Base-by-base conservation (phyloP, 2,797 vertebrate genomes). In the Chanos chanos region DNA sequence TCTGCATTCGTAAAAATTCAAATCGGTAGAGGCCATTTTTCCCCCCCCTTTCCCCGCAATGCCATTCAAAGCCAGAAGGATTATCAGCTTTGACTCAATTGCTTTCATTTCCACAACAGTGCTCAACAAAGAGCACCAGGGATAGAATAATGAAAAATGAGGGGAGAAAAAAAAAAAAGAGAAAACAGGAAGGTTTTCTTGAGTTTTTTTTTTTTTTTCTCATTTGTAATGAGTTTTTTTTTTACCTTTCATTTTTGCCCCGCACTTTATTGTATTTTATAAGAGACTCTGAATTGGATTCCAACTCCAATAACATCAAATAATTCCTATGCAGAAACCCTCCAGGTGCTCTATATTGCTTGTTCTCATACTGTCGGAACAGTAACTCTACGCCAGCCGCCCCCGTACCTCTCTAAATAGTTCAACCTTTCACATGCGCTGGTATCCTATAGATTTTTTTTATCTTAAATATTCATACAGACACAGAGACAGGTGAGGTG, bases 1-100 rank as follows among this genome's bases (percentile, higher is more conserved):
- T 44, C 75, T 73, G 68, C 77, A 71, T 87, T 81, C 85, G 75
- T 75, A 54, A 64, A 43, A 76, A 78, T 72, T 66, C 7, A 65
- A 61, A 74, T 67, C 10, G 48, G 47, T 13, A 3, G 19, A 7
- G 25, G 18, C 18, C 34, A 40, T 54, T 68, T 53, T 31, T 55
- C 58, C 5, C 31, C 21, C 21, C 19, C 6, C 15, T 55, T 40
- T 18, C 10, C 18, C 49, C 24, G 3, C 5, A 34, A 36, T 9
- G 9, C 3, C 36, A 43, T 51, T 60, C 19, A 44, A 25, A 69
- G 59, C 54, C 67, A 63, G 52, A 61, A 18, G 59, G 59, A 49
- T 61, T 61, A 48, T 67, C 51, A 57, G 25, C 53, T 69, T 68
- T 40, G 31, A 57, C 54, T 24, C 53, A 37, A 65, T 39, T 60